Evolutionary conservation across 2,113 vertebrate genomes (phyloP), one percentile per base, ranked within the genome.

Genomic region (Gambusia affinis): DNA sequence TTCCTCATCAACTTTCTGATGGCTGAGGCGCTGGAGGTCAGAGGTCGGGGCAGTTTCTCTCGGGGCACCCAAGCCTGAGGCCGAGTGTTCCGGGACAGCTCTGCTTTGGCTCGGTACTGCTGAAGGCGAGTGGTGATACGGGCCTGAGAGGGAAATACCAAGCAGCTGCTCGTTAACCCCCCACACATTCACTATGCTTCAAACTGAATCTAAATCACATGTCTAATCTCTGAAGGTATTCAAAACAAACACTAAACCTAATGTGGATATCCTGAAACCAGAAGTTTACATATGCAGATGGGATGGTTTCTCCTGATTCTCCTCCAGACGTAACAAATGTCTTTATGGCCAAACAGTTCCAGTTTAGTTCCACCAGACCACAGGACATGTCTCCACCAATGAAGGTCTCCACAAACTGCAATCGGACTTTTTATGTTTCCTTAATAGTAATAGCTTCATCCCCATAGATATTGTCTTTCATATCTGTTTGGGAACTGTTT

Each of bases 1-100:
- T 99, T 99, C 69, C 97, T 95, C 97, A 99, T 97, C 44, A 99
- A 95, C 78, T 99, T 99, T 14, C 98, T 95, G 76, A 99, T 98
- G 79, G 97, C 98, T 0, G 97, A 99, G 70, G 98, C 98, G 24
- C 98, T 99, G 76, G 98, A 99, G 47, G 98, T 99, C 2, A 99
- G 95, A 0, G 98, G 97, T 10, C 98, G 95, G 0, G 98, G 98
- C 51, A 99, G 89, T 85, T 99, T 99, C 91, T 99, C 98, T 51
- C 98, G 90, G 2, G 98, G 98, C 35, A 99, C 97, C 98, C 98
- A 99, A 0, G 98, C 97, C 90, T 99, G 98, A 0, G 98, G 97
- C 75, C 97, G 90, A 1, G 97, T 98, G 84, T 97, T 98, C 60
- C 98, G 96, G 2, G 97, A 97, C 83, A 99, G 91, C 85, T 99